phyloP scores from a whole-genome alignment of 2,797 vertebrate genomes.

The Poeciliopsis presidionis region DNA sequence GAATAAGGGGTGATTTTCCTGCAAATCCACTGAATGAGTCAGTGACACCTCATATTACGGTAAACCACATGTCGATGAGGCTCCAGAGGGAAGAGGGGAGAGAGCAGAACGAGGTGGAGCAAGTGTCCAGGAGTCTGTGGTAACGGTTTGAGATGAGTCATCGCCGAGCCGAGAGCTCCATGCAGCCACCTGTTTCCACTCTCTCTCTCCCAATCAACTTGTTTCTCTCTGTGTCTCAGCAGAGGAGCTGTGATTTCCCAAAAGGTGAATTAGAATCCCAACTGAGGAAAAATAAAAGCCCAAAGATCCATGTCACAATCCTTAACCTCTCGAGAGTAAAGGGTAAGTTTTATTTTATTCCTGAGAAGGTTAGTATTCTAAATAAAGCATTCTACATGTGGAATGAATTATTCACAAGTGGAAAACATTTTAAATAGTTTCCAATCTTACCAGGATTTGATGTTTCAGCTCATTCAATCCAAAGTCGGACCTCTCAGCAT shows the following conservation, averaged over 20 bases:
- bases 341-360: background rate
- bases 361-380: background rate
- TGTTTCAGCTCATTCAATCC: background rate
- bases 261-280: slow-evolving; percentile 22
- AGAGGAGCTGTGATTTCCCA: slow-evolving; percentile 24
- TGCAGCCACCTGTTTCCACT: slow-evolving; percentile 38
- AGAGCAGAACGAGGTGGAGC: slow-evolving; percentile 19
- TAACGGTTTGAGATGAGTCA: slow-evolving; percentile 36
- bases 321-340: background rate
- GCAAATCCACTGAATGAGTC: slow-evolving; percentile 47
- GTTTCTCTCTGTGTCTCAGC: background rate
- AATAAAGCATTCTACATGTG: background rate
- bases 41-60: slow-evolving; percentile 54
- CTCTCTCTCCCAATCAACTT: slow-evolving; percentile 6
- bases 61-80: slow-evolving; percentile 45
- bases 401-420: background rate
- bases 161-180: slow-evolving; percentile 39
- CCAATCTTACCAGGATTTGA: background rate
- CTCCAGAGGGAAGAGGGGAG: slow-evolving; percentile 38
- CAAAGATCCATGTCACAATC: background rate
- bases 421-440: background rate
- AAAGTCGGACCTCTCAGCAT: background rate
- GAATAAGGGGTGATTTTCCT: background rate
- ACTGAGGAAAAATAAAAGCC: background rate
- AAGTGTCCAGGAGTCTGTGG: slow-evolving; percentile 19